Evolutionary conservation across 1,140 invertebrate species (phyloP).

Genomic region (Camponotus floridanus): DNA sequence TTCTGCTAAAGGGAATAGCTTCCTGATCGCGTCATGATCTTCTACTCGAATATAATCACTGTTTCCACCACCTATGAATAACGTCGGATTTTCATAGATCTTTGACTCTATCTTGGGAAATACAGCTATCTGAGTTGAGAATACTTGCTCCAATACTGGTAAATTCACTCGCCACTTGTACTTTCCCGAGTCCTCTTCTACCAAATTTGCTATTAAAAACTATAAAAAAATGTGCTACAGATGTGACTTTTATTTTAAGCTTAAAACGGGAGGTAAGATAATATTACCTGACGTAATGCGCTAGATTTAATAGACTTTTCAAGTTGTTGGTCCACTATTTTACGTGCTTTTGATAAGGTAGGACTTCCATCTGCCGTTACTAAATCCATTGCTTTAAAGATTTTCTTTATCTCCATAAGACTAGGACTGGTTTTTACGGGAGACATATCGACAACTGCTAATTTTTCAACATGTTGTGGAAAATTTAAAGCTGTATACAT

Average conservation of each 20-base stretch:
- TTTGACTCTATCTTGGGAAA: constrained; percentile 87
- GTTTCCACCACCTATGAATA: constrained; percentile 93
- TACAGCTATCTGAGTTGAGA: constrained; percentile 88
- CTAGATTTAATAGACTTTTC: constrained; percentile 82
- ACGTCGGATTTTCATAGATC: constrained; percentile 89
- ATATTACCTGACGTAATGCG: constrained; percentile 85
- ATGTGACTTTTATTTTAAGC: constrained; percentile 69
- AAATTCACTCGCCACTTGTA: constrained; percentile 92
- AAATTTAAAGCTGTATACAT: constrained; percentile 92
- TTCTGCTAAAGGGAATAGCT: constrained; percentile 92
- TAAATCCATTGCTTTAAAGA: constrained; percentile 90
- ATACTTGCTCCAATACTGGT: constrained; percentile 89
- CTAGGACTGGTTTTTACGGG: constrained; percentile 90
- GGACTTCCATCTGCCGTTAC: constrained; percentile 87
- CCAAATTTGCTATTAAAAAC: constrained; percentile 93
- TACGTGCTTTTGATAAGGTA: constrained; percentile 90
- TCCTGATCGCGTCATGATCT: constrained; percentile 90
- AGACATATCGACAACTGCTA: constrained; percentile 95
- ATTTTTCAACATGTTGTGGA: constrained; percentile 91
- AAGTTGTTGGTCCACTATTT: constrained; percentile 87
- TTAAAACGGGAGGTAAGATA: constrained; percentile 48
- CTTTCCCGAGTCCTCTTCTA: constrained; percentile 88
- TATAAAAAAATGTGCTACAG: constrained; percentile 82
- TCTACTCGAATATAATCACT: constrained; percentile 92
- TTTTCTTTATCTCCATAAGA: constrained; percentile 88